Evolutionary conservation across 2,888 invertebrate species (phyloP).

Genomic region (Rotaria socialis): DNA sequence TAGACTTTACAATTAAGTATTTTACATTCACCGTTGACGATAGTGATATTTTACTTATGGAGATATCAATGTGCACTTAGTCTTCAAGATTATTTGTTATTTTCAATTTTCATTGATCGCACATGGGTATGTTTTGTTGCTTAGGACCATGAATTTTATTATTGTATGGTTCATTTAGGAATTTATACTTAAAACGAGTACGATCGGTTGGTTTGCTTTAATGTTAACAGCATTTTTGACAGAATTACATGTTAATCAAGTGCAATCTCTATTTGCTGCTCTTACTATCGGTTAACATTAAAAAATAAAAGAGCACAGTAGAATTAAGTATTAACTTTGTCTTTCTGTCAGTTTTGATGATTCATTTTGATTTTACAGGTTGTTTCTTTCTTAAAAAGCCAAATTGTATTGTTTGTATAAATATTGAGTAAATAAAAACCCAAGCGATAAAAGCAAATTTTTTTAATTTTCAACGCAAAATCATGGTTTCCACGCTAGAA

Average conservation of each 20-base stretch:
- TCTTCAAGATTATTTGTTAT: conserved; percentile 42
- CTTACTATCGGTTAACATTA: neutral
- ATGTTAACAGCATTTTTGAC: conserved; percentile 34
- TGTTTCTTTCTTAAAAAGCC: neutral
- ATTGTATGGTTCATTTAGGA: neutral
- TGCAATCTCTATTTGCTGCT: neutral
- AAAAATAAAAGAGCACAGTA: too few relatives aligned
- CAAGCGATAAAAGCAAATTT: neutral
- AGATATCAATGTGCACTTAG: conserved; percentile 40
- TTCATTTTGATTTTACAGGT: too few relatives aligned
- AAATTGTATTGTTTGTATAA: neutral
- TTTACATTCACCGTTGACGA: conserved; percentile 38
- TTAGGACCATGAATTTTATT: neutral
- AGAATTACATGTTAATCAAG: conserved; percentile 38
- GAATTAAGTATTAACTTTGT: too few relatives aligned
- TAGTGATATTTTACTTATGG: conserved; percentile 42
- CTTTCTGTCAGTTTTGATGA: too few relatives aligned
- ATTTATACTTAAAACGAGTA: conserved; percentile 36
- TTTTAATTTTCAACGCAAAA: neutral
- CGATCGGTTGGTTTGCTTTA: conserved; percentile 36
- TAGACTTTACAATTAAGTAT: conserved; percentile 41
- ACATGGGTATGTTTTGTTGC: conserved; percentile 28
- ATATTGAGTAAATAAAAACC: neutral
- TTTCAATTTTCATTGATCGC: conserved; percentile 41
- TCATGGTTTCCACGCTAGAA: too few relatives aligned